Conservation (phyloP, 2,113 vertebrate species). For the Phocoena phocoena region DNA sequence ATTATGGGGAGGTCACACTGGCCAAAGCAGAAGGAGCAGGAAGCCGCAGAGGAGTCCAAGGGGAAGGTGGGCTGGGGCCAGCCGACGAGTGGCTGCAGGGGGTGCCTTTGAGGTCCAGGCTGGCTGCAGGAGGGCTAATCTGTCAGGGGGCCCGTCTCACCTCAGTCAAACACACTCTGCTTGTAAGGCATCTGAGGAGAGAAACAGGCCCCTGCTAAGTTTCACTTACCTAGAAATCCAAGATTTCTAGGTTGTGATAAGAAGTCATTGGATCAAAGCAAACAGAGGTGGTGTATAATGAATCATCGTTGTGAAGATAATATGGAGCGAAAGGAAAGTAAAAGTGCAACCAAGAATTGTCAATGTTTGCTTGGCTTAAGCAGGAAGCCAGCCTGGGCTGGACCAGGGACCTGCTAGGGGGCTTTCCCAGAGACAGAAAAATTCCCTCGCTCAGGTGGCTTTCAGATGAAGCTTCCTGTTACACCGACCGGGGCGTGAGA, state of each 20-base stretch:
- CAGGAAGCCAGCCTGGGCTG: neutral
- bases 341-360: neutral
- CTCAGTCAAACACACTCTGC: neutral
- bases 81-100: neutral
- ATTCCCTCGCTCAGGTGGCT: neutral
- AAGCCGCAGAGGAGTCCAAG: neutral
- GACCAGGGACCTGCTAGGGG: neutral
- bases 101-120: rapidly evolving
- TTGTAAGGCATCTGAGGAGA: neutral
- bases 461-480: neutral
- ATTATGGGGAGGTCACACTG: rapidly evolving
- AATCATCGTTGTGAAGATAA: rapidly evolving
- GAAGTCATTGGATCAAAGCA: neutral
- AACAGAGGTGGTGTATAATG: too few species aligned
- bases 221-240: slow-evolving; percentile 22
- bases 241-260: neutral
- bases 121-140: neutral
- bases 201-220: neutral
- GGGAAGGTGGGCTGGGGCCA: neutral
- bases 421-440: slow-evolving; percentile 42
- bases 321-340: slow-evolving; percentile 9
- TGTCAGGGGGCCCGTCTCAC: neutral
- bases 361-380: too few species aligned
- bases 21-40: neutral
- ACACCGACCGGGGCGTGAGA: neutral